Conservation (phyloP, 2,888 invertebrate species). For the Linyphia triangularis region DNA sequence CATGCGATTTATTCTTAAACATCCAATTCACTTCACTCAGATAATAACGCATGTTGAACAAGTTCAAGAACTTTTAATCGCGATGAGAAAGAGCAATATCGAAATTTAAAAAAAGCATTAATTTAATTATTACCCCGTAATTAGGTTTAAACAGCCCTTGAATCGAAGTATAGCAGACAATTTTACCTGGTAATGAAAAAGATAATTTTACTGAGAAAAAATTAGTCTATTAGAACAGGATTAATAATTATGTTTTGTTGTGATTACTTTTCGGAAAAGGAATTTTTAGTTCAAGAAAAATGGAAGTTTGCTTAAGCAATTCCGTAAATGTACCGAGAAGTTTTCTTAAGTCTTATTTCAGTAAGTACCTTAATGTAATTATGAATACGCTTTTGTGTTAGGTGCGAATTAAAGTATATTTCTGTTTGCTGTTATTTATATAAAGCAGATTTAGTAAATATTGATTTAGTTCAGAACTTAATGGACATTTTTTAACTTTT, state of each 20-base stretch:
- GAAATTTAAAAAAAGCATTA: conserved; percentile 4
- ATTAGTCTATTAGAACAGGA: not conserved
- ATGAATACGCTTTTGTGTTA: not conserved
- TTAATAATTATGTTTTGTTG: not conserved
- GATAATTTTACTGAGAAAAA: not conserved
- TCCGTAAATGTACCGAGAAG: not conserved
- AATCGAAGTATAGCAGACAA: not conserved
- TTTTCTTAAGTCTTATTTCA: not conserved
- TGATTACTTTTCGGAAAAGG: not conserved
- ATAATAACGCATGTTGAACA: too few species aligned
- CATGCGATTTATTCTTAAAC: too few species aligned
- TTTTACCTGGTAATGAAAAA: not conserved
- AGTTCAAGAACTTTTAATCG: not conserved
- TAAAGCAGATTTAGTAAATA: too few species aligned
- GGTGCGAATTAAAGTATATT: too few species aligned
- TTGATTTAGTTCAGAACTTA: too few species aligned
- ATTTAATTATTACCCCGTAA: conserved; percentile 22
- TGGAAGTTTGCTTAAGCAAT: not conserved
- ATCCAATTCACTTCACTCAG: too few species aligned
- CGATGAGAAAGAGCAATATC: not conserved
- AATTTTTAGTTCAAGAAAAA: not conserved
- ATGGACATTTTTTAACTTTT: too few species aligned
- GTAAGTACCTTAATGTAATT: not conserved
- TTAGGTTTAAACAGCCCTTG: conserved; percentile 18
- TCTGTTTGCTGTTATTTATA: too few species aligned